Evolutionary conservation across 2,113 vertebrate genomes (phyloP).

Genomic region (Sakesphorus luctuosus): DNA sequence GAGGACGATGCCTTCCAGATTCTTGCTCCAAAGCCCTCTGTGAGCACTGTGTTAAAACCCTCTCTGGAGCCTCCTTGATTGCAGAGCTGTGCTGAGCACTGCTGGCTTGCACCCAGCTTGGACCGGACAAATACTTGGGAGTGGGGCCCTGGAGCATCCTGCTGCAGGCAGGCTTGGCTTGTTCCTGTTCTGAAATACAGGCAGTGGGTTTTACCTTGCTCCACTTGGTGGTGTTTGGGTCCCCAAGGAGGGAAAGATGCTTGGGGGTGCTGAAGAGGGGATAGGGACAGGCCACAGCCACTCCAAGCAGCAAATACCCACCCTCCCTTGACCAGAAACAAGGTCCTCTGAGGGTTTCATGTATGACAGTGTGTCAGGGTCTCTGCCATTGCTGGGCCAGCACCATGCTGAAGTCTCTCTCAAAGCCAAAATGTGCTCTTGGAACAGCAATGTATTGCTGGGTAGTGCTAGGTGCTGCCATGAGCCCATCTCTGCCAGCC

Average conservation of each 20-base stretch:
- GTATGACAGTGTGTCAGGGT: neutral
- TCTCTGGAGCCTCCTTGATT: neutral
- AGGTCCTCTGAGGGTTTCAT: neutral
- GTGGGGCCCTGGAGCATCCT: neutral
- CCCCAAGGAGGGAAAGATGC: neutral
- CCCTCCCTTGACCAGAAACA: neutral
- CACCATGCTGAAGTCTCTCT: neutral
- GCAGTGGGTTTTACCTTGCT: neutral
- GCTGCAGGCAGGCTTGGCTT: neutral
- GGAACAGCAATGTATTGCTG: accelerated
- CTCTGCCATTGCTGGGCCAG: neutral
- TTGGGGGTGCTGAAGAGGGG: neutral
- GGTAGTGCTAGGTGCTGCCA: neutral
- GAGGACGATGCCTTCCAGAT: slow-evolving; percentile 38
- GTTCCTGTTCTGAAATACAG: neutral
- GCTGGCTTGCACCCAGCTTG: neutral
- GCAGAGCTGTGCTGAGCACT: neutral
- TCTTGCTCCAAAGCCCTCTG: neutral
- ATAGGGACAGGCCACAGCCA: neutral
- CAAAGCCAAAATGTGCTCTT: neutral
- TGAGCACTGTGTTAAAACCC: neutral
- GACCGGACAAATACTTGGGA: neutral
- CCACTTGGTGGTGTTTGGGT: neutral
- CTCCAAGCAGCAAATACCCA: neutral
- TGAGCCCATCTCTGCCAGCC: neutral